Evolutionary conservation across 1,140 invertebrate species (phyloP).

Genomic region (Euura lappo): DNA sequence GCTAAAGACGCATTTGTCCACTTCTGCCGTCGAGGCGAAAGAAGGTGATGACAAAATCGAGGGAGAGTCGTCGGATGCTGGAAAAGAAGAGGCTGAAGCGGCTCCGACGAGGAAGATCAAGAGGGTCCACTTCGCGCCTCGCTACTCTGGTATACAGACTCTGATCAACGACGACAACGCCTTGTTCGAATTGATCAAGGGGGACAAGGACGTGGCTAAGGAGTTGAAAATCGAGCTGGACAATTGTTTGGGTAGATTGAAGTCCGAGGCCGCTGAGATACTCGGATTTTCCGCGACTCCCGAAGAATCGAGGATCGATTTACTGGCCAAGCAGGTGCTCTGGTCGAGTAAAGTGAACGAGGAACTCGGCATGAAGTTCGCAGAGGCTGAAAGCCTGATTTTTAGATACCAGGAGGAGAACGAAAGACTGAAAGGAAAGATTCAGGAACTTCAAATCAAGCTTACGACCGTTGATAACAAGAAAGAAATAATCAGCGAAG

Average conservation of each 20-base stretch:
- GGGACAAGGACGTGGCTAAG: conserved; percentile 63
- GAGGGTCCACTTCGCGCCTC: conserved; percentile 72
- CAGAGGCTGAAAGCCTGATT: conserved; percentile 58
- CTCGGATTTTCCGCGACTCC: conserved; percentile 64
- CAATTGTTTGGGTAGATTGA: conserved; percentile 69
- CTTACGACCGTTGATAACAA: conserved; percentile 59
- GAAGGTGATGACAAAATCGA: conserved; percentile 32
- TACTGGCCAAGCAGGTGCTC: conserved; percentile 31
- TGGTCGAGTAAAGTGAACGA: conserved; percentile 37
- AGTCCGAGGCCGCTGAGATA: conserved; percentile 71
- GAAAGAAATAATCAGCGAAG: conserved; percentile 71
- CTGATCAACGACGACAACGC: conserved; percentile 63
- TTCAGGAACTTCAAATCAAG: conserved; percentile 58
- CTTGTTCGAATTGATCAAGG: conserved; percentile 42
- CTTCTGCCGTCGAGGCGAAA: conserved; percentile 29
- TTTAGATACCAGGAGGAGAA: conserved; percentile 61
- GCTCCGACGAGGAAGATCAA: conserved; percentile 51
- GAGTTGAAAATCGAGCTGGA: conserved; percentile 68
- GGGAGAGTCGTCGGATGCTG: conserved; percentile 10
- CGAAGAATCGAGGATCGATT: conserved; percentile 26
- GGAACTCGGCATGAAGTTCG: conserved; percentile 51
- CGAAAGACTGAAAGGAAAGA: conserved; percentile 65
- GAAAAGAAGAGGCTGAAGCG: conserved; percentile 5
- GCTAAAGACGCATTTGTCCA: conserved; percentile 52
- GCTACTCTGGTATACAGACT: conserved; percentile 68